Conservation (phyloP, 2,888 invertebrate genomes). For the Drosophila mimica region DNA sequence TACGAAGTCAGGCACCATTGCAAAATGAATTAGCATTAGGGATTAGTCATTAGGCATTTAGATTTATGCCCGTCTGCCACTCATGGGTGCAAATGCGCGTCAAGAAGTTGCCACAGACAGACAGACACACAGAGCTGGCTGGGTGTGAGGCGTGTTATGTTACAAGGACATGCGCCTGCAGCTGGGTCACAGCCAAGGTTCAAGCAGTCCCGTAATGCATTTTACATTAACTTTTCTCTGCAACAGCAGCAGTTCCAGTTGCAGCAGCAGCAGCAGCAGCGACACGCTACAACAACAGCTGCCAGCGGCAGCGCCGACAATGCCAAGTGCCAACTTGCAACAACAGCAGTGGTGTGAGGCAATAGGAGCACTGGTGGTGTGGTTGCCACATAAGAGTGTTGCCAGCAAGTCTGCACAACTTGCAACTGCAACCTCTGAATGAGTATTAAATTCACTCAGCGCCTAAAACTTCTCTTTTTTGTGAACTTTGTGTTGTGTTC, state of each 20-base stretch:
- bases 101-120: constrained; percentile 32
- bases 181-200: constrained; percentile 64
- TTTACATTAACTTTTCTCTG: constrained; percentile 68
- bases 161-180: constrained; percentile 55
- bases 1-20: constrained; percentile 54
- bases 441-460: constrained; percentile 66
- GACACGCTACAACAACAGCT: constrained; percentile 31
- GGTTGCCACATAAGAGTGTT: constrained; percentile 50
- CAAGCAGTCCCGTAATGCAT: constrained; percentile 78
- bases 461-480: constrained; percentile 28
- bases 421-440: constrained; percentile 23
- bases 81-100: constrained; percentile 42
- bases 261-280: constrained; percentile 13
- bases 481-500: constrained; percentile 27
- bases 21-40: constrained; percentile 61
- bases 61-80: constrained; percentile 55
- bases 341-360: constrained; percentile 15
- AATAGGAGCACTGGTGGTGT: background rate
- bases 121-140: constrained; percentile 7
- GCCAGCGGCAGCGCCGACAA: constrained; percentile 56
- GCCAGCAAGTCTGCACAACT: constrained; percentile 49
- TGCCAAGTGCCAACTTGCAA: constrained; percentile 59
- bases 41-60: constrained; percentile 61
- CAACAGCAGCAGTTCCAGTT: constrained; percentile 14
- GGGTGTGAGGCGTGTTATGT: constrained; percentile 51